Evolutionary conservation across 2,888 invertebrate species (phyloP).

Genomic region (Gibbula magus): DNA sequence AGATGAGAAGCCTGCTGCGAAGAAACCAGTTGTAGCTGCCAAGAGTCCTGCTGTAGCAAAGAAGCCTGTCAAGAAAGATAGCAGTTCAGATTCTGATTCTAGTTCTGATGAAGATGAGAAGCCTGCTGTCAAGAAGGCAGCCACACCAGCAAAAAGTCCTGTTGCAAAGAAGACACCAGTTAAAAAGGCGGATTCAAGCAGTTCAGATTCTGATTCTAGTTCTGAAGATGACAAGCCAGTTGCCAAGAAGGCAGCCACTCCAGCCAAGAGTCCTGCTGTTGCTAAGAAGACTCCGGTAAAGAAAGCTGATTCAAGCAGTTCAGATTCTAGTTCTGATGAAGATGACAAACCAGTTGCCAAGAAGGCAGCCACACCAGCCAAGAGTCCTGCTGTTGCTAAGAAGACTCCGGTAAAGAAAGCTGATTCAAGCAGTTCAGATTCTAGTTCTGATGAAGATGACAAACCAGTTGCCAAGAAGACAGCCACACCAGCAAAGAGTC

Average conservation of each 20-base stretch:
- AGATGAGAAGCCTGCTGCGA: conserved; percentile 25
- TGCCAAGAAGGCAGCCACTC: not conserved
- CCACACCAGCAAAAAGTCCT: conserved; percentile 18
- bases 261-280: conserved; percentile 24
- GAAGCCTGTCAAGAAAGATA: conserved; percentile 28
- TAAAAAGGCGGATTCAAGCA: conserved; percentile 32
- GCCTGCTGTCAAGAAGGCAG: not conserved
- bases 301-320: conserved; percentile 30
- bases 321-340: conserved; percentile 42
- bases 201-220: conserved; percentile 57
- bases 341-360: conserved; percentile 28
- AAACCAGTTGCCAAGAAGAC: not conserved
- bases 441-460: not conserved
- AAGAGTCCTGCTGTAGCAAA: not conserved
- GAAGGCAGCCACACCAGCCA: conserved; percentile 24
- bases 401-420: conserved; percentile 36
- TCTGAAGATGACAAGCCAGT: conserved; percentile 36
- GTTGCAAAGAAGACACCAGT: conserved; percentile 5
- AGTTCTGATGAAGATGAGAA: conserved; percentile 28
- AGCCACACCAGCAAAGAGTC: not conserved
- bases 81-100: conserved; percentile 37
- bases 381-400: conserved; percentile 11
- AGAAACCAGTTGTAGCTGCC: conserved; percentile 18
- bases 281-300: not conserved
- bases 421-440: conserved; percentile 39